Conservation (phyloP, 2,888 invertebrate species). For the Calameuta pallipes region DNA sequence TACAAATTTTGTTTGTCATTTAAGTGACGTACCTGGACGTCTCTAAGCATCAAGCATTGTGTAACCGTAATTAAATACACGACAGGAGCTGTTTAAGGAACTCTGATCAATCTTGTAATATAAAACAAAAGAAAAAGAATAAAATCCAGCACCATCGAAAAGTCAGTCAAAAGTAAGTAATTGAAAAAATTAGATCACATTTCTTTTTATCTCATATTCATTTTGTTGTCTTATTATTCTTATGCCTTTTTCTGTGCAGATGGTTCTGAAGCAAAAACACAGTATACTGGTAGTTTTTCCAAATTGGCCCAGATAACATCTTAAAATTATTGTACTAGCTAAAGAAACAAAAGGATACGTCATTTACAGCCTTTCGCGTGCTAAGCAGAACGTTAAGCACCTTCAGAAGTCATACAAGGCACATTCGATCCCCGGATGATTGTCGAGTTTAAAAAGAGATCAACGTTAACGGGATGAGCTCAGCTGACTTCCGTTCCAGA, state of each 20-base stretch:
- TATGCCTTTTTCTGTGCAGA: neutral
- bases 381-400: neutral
- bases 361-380: neutral
- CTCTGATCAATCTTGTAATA: neutral
- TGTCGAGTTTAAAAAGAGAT: neutral
- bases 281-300: neutral
- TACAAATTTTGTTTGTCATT: neutral
- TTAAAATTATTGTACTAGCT: neutral
- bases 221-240: neutral
- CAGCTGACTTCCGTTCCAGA: neutral
- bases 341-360: neutral
- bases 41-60: neutral
- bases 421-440: neutral
- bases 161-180: neutral
- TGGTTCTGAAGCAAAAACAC: neutral
- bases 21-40: neutral
- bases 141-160: neutral
- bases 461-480: slow-evolving; percentile 5
- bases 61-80: neutral
- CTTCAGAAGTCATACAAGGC: neutral
- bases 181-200: neutral
- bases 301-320: neutral
- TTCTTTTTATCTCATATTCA: neutral
- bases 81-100: neutral
- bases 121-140: neutral